Conservation (phyloP, 2,797 vertebrate genomes). For the Podarcis lilfordi region DNA sequence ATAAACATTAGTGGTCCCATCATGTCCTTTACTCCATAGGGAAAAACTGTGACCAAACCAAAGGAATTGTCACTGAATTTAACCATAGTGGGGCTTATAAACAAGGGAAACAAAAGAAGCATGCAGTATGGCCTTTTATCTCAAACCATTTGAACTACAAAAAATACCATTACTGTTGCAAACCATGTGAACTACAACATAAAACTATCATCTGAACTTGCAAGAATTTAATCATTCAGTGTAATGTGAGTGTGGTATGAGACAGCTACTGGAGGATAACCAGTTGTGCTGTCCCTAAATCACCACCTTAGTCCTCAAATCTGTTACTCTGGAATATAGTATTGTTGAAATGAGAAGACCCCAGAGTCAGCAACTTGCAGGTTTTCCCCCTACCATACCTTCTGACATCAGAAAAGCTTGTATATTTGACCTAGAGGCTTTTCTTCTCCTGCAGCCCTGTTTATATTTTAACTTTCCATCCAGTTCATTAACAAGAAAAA, state of each 20-base stretch:
- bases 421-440: not conserved
- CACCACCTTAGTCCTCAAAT: not conserved
- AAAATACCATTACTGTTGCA: not conserved
- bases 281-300: not conserved
- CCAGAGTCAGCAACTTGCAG: slow-evolving; percentile 7
- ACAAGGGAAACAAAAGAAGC: not conserved
- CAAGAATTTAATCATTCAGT: not conserved
- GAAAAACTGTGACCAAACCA: not conserved
- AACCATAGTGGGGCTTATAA: not conserved
- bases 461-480: slow-evolving; percentile 23
- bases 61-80: not conserved
- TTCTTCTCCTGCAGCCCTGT: not conserved
- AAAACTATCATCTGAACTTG: not conserved
- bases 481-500: slow-evolving; percentile 26
- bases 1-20: not conserved
- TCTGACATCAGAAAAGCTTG: not conserved
- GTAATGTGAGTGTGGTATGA: not conserved
- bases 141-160: not conserved
- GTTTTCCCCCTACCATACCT: not conserved
- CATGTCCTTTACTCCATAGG: not conserved
- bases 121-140: not conserved
- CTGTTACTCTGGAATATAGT: not conserved
- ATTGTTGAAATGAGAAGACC: slow-evolving; percentile 9
- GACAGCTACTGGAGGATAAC: not conserved
- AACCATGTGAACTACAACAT: not conserved